A percentile compares a stretch with the other conserved stretches of the same genome.
Conservation (phyloP, 2,888 invertebrate genomes). For the Autographa pulchrina region DNA sequence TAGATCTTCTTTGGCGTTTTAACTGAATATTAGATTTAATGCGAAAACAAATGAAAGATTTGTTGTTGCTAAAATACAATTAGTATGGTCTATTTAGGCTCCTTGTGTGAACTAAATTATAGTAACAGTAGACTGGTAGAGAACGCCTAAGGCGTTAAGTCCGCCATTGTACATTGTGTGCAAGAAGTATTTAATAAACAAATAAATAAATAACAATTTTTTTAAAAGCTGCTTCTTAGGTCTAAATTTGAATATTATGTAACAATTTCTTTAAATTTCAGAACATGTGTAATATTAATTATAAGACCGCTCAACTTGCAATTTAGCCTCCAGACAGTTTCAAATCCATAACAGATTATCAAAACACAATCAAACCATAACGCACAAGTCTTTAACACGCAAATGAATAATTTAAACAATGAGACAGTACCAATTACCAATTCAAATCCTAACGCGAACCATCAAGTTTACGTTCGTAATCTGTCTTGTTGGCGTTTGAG, state of each 20-base stretch:
- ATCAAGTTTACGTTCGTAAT: slow-evolving; percentile 59
- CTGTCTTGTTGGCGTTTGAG: slow-evolving; percentile 52
- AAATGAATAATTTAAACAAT: slow-evolving; percentile 54
- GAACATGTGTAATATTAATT: background rate
- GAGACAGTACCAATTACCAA: slow-evolving; percentile 52
- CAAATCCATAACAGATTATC: slow-evolving; percentile 34
- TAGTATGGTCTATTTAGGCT: background rate
- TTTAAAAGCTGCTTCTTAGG: too few species aligned
- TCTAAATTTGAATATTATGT: background rate
- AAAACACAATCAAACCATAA: slow-evolving; percentile 46
- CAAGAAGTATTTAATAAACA: too few species aligned
- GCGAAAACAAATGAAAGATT: slow-evolving; percentile 14
- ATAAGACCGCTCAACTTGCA: background rate
- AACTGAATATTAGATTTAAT: slow-evolving; percentile 26
- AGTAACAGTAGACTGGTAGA: too few species aligned
- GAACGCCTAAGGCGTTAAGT: too few species aligned
- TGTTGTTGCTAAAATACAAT: slow-evolving; percentile 16
- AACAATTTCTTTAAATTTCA: background rate
- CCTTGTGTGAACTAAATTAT: too few species aligned
- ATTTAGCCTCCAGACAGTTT: background rate
- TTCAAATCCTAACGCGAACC: slow-evolving; percentile 55
- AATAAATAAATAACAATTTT: too few species aligned
- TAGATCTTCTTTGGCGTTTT: slow-evolving; percentile 22
- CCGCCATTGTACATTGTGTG: too few species aligned
- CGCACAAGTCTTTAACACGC: slow-evolving; percentile 36